Percentiles rank a stretch among this genome's conserved stretches.
Conservation (phyloP, 2,888 invertebrate genomes). For the Gymnocheta viridis region DNA sequence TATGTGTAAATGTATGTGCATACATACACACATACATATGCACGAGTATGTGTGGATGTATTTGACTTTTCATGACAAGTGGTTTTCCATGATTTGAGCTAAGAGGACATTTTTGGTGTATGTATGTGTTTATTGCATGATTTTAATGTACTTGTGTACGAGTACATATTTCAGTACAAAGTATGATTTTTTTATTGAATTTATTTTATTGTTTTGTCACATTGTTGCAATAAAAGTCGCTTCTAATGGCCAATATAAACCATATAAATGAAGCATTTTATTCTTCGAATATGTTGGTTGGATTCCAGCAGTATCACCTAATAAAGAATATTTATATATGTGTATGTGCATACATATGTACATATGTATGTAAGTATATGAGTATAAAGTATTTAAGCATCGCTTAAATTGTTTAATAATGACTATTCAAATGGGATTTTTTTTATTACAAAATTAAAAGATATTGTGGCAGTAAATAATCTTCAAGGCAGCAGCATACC, state of each 20-base stretch:
- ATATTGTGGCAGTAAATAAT: neutral
- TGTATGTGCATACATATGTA: too few species aligned
- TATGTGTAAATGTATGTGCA: neutral
- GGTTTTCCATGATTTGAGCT: conserved; percentile 60
- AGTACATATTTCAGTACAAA: neutral
- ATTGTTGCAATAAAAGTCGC: conserved; percentile 33
- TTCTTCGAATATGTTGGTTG: neutral
- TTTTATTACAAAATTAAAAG: neutral
- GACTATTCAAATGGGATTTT: neutral
- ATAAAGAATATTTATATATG: neutral
- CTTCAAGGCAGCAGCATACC: too few species aligned
- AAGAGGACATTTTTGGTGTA: conserved; percentile 21
- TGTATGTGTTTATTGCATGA: conserved; percentile 26
- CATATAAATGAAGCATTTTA: conserved; percentile 1
- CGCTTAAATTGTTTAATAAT: neutral
- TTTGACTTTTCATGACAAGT: conserved; percentile 57
- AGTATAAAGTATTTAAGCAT: neutral
- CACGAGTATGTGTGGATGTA: neutral
- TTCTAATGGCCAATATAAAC: conserved; percentile 23
- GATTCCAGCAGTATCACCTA: neutral
- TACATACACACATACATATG: neutral
- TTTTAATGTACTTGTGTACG: neutral
- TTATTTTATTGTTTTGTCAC: conserved; percentile 42
- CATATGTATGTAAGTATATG: neutral
- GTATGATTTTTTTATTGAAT: conserved; percentile 21